phyloP scores from a whole-genome alignment of 2,113 vertebrate genomes.

The Opisthocomus hoazin region DNA sequence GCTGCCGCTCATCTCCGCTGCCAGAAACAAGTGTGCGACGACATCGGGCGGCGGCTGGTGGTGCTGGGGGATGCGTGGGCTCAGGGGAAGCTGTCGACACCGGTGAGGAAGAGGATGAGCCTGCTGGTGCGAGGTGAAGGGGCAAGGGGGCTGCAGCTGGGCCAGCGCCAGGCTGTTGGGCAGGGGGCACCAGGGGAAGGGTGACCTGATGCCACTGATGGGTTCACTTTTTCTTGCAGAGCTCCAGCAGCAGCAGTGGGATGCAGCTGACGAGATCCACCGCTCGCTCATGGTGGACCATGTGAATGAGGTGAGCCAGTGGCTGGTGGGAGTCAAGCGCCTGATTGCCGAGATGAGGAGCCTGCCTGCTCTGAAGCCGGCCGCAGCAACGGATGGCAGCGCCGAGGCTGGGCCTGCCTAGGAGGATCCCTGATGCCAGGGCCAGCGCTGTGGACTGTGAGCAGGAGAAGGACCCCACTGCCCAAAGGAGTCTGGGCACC shows the following conservation, averaged over 20 bases:
- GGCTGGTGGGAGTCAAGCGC: constrained; percentile 95
- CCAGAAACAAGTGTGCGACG: constrained; percentile 89
- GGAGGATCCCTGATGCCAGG: not conserved
- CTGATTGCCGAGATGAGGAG: constrained; percentile 86
- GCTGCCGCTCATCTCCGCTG: not conserved
- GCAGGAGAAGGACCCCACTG: not conserved
- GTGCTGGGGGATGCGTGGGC: constrained; percentile 85
- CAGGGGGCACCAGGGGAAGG: fast-evolving
- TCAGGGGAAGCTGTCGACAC: constrained; percentile 79
- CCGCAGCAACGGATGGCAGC: fast-evolving
- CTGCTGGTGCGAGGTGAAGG: constrained; percentile 78
- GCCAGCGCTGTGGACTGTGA: not conserved
- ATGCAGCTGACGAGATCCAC: constrained; percentile 87
- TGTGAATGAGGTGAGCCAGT: constrained; percentile 92
- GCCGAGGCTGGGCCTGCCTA: not conserved
- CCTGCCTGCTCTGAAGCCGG: constrained; percentile 54
- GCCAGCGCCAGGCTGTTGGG: fast-evolving
- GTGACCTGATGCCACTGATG: fast-evolving
- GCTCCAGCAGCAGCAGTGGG: constrained; percentile 78
- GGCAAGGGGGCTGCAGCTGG: fast-evolving
- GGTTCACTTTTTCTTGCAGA: constrained; percentile 63
- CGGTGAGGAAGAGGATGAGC: constrained; percentile 86
- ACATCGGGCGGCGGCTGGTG: constrained; percentile 83
- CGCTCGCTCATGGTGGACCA: constrained; percentile 93
- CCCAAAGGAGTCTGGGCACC: not conserved